Conservation (phyloP, 2,113 vertebrate species). For the Lepidothrix coronata region DNA sequence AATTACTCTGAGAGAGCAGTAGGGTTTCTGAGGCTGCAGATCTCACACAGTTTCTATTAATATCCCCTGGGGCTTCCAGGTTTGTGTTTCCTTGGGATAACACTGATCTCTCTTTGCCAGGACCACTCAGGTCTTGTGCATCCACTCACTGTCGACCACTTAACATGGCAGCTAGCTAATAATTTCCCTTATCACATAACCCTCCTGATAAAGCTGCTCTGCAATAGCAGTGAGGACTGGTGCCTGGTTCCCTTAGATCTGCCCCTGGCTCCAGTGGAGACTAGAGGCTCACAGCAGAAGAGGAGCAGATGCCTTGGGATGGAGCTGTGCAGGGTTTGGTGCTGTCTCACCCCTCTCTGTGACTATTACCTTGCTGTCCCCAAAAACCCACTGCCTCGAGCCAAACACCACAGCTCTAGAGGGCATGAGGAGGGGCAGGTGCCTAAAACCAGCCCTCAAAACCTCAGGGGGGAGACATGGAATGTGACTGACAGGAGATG, state of each 20-base stretch:
- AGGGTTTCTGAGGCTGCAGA: conserved; percentile 29
- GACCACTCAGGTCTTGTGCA: background rate
- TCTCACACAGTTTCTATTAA: conserved; percentile 43
- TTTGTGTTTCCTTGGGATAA: conserved; percentile 17
- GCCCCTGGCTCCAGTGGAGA: background rate
- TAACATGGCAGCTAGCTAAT: conserved; percentile 11
- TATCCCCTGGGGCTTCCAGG: conserved; percentile 16
- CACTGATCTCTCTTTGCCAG: background rate
- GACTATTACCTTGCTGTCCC: background rate
- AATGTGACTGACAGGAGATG: background rate
- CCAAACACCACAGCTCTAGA: background rate
- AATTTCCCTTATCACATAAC: conserved; percentile 24
- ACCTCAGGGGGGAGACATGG: background rate
- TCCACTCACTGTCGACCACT: background rate
- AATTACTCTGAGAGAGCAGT: conserved; percentile 34
- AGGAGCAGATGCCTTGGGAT: background rate
- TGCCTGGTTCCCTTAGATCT: background rate
- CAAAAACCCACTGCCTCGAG: background rate
- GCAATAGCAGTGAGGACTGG: background rate
- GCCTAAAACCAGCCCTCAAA: background rate
- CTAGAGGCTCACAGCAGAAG: background rate
- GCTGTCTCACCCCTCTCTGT: fast-evolving
- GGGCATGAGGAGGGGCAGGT: background rate
- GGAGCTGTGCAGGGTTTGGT: fast-evolving
- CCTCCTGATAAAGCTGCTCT: conserved; percentile 24